Percentiles rank a stretch among this genome's conserved stretches.
phyloP scores from a whole-genome alignment of 37 sponge, comb jelly and placozoan genomes.

The Aphrocallistes beatrix region DNA sequence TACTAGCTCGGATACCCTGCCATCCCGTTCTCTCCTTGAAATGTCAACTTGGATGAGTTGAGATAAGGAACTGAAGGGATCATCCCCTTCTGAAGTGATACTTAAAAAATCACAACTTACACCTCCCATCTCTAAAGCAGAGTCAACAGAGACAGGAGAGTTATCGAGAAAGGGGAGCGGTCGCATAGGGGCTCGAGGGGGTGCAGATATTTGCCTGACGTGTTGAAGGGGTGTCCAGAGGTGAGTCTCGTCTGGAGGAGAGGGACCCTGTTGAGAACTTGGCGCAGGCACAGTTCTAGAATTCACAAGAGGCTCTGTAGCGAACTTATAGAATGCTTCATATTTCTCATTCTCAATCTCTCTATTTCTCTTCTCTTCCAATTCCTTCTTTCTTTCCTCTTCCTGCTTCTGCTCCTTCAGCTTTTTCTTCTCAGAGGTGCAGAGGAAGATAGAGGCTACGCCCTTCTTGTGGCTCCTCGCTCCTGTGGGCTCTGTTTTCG shows the following conservation, averaged over 20 bases:
- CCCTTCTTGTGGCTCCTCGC: not conserved
- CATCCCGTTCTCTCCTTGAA: not conserved
- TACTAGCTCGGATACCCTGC: not conserved
- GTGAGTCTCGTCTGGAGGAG: not conserved
- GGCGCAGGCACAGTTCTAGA: not conserved
- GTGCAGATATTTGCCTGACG: not conserved
- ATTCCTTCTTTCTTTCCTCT: not conserved
- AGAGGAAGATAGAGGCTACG: not conserved
- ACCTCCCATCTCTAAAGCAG: not conserved
- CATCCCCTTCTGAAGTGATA: not conserved
- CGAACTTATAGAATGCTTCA: conserved; percentile 1
- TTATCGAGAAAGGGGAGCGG: not conserved
- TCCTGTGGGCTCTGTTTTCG: not conserved
- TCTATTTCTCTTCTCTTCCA: not conserved
- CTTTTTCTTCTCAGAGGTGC: not conserved
- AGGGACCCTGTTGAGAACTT: not conserved
- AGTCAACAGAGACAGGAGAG: not conserved
- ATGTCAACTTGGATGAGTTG: not conserved
- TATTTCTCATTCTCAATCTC: not conserved
- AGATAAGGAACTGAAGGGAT: not conserved
- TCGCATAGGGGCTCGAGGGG: not conserved
- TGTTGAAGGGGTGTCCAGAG: not conserved
- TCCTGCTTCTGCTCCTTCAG: not conserved
- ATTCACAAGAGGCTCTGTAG: not conserved
- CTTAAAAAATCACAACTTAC: not conserved